Evolutionary conservation across 2,797 vertebrate species (phyloP), one percentile per base, ranked within the genome.

Genomic region (Hipposideros larvatus): DNA sequence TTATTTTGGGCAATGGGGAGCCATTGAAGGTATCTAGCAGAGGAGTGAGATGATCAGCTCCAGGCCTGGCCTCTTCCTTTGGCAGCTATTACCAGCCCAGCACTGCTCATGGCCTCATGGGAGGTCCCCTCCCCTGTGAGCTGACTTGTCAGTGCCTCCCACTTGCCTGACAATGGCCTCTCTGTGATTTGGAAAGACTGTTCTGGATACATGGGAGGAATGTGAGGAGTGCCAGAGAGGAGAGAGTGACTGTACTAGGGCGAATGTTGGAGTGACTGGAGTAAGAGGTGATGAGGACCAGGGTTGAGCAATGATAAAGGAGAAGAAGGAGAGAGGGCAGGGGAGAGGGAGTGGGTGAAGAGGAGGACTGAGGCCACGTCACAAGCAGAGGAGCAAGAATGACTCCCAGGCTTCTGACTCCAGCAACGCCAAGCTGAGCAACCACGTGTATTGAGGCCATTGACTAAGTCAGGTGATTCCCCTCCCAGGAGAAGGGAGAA

Each of bases 161-260:
- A 55, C 53, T 55, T 18, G 16, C 18, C 53, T 55, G 53, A 55
- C 53, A 55, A 18, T 55, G 18, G 53, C 53, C 7, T 55, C 19
- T 82, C 55, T 71, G 48, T 63, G 43, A 59, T 88, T 92, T 89
- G 70, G 28, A 51, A 84, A 97, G 46, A 66, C 5, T 66, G 37
- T 85, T 83, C 83, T 71, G 66, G 46, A 46, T 83, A 55, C 80
- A 37, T 2, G 71, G 26, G 80, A 82, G 68, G 7, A 86, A 51
- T 70, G 1, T 78, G 31, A 90, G 43, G 26, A 80, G 82, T 46
- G 7, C n/a, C 46, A 55, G 86, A 92, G 19, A 61, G 31, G 41
- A 92, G 87, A 24, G 11, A 28, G 43, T 73, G 59, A 43, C 26
- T n/a, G 37, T 53, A 34, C 19, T 15, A 21, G 22, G 46, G 37